phyloP scores from a whole-genome alignment of 2,797 vertebrate species.

The Uromys caudimaculatus region DNA sequence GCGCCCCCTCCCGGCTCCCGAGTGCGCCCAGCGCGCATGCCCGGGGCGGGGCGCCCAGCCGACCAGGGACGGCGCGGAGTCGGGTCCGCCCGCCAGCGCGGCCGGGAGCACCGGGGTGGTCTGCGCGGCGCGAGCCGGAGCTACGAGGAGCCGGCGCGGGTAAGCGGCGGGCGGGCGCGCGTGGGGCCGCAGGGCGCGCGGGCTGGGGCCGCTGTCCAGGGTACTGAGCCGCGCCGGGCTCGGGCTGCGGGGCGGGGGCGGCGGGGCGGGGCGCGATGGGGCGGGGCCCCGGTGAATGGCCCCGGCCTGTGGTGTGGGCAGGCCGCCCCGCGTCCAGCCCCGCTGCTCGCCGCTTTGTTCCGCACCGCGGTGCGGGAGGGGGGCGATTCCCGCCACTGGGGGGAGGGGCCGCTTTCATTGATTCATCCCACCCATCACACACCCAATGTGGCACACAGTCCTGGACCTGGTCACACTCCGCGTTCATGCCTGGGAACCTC shows the following conservation, averaged over 20 bases:
- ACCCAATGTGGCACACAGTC: slow-evolving; percentile 41
- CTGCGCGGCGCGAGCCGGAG: slow-evolving; percentile 40
- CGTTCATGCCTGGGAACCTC: neutral
- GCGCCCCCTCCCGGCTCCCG: slow-evolving; percentile 66
- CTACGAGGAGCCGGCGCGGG: slow-evolving; percentile 18
- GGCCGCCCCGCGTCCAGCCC: neutral
- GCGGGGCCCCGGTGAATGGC: neutral
- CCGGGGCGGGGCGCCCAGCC: slow-evolving; percentile 73
- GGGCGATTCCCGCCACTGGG: slow-evolving; percentile 74
- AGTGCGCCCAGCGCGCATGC: slow-evolving; percentile 77
- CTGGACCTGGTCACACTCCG: neutral
- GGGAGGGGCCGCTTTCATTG: slow-evolving; percentile 59
- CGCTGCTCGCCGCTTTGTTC: slow-evolving; percentile 72
- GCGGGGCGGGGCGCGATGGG: slow-evolving; percentile 50
- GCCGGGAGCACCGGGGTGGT: slow-evolving; percentile 48
- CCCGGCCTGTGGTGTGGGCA: neutral
- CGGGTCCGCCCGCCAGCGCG: slow-evolving; percentile 68
- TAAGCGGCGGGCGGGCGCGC: slow-evolving; percentile 59
- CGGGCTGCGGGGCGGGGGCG: neutral
- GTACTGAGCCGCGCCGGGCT: slow-evolving; percentile 34
- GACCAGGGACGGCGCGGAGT: slow-evolving; percentile 50
- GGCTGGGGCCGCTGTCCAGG: slow-evolving; percentile 56
- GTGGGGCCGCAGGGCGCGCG: neutral
- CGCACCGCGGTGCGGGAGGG: slow-evolving; percentile 18
- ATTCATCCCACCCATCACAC: slow-evolving; percentile 65